These are phyloP conservation scores for Selenia dentaria DNA, from an alignment of 2,888 invertebrate species.

Conservation along the genomic window DNA sequence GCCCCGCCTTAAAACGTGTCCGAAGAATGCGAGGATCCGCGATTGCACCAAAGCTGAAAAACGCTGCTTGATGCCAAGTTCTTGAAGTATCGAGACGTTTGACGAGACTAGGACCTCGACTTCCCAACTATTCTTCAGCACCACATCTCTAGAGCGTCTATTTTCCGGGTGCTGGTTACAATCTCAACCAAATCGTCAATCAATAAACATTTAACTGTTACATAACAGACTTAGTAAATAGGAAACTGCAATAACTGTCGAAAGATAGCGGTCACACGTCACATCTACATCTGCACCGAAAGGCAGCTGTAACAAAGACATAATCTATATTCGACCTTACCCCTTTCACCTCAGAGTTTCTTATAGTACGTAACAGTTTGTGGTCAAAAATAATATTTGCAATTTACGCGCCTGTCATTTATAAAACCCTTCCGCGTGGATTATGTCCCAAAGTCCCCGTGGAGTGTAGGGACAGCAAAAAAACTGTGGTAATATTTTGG, in stretches of 20 bases:
- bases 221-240: slow-evolving; percentile 44
- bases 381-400: slow-evolving; percentile 46
- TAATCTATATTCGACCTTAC: slow-evolving; percentile 5
- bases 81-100: too few relatives aligned
- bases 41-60: too few relatives aligned
- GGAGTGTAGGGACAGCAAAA: slow-evolving; percentile 50
- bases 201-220: too few relatives aligned
- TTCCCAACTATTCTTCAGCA: too few relatives aligned
- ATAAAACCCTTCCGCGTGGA: slow-evolving; percentile 72
- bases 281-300: slow-evolving; percentile 41
- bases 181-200: too few relatives aligned
- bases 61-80: too few relatives aligned
- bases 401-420: slow-evolving; percentile 67
- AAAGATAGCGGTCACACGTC: slow-evolving; percentile 32
- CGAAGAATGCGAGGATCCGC: too few relatives aligned
- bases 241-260: slow-evolving; percentile 51
- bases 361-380: neutral
- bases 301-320: slow-evolving; percentile 35
- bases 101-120: too few relatives aligned
- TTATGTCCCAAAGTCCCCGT: slow-evolving; percentile 50
- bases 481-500: slow-evolving; percentile 29
- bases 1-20: too few relatives aligned
- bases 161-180: too few relatives aligned
- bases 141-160: too few relatives aligned
- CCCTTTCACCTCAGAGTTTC: neutral